phyloP scores from a whole-genome alignment of 1,140 invertebrate species.

The Drosophila rhopaloa region DNA sequence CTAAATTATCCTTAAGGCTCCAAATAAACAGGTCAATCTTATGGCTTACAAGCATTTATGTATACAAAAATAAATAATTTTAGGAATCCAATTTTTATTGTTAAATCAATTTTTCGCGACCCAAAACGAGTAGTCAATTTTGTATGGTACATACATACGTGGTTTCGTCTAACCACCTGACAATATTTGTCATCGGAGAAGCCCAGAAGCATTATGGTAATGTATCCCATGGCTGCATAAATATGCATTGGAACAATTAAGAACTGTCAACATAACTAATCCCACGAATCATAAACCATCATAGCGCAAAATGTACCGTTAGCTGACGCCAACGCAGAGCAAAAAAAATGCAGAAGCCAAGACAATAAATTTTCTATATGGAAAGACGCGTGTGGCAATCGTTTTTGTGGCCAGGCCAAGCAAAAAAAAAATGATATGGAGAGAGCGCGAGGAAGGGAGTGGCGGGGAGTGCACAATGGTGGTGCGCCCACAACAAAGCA shows the following conservation, averaged over 20 bases:
- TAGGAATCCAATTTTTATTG: no score
- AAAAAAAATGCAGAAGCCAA: conserved; percentile 34
- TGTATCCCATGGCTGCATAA: conserved; percentile 3
- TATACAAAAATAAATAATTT: no score
- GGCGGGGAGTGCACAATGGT: conserved; percentile 9
- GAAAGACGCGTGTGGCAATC: conserved; percentile 59
- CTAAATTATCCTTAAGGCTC: no score
- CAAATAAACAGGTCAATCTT: no score
- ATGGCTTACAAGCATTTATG: no score
- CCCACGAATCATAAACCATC: conserved; percentile 41
- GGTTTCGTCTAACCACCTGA: neutral
- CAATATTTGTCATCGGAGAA: neutral
- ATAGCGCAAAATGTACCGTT: conserved; percentile 54
- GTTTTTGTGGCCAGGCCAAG: conserved; percentile 41
- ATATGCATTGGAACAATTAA: conserved; percentile 40
- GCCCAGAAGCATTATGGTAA: neutral
- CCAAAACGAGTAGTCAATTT: neutral
- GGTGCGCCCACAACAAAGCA: conserved; percentile 59
- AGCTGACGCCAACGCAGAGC: conserved; percentile 31
- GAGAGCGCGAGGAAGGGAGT: conserved; percentile 2
- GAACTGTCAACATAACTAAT: conserved; percentile 37
- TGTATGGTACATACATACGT: no score
- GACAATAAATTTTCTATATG: conserved; percentile 66
- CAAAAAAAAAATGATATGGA: conserved; percentile 10
- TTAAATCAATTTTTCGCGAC: no score